Conservation (phyloP, 2,888 invertebrate genomes). For the Eretmocerus hayati region DNA sequence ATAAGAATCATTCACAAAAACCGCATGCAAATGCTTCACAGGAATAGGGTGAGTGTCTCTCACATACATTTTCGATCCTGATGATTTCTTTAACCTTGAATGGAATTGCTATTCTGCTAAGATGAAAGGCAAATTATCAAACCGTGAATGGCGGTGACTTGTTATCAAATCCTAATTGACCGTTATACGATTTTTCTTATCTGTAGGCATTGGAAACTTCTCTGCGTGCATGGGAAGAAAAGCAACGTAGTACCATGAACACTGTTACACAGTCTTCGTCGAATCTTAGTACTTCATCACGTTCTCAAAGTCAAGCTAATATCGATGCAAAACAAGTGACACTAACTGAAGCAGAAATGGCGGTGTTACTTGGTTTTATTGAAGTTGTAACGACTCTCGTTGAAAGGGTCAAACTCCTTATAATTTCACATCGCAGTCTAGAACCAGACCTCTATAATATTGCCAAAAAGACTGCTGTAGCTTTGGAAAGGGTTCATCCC, state of each 20-base stretch:
- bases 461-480: constrained; percentile 64
- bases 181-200: neutral
- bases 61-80: constrained; percentile 1
- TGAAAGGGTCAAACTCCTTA: constrained; percentile 67
- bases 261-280: constrained; percentile 39
- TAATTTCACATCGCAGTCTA: constrained; percentile 61
- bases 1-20: constrained; percentile 95
- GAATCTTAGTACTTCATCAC: constrained; percentile 31
- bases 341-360: constrained; percentile 60
- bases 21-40: constrained; percentile 90
- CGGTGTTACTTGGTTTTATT: constrained; percentile 68
- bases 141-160: too few species aligned
- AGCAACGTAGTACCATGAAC: constrained; percentile 55
- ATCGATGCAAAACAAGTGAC: constrained; percentile 50
- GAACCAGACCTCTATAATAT: constrained; percentile 70
- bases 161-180: too few species aligned
- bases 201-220: constrained; percentile 76
- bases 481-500: constrained; percentile 69
- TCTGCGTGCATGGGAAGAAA: constrained; percentile 80
- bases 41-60: constrained; percentile 62
- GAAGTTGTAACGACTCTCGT: constrained; percentile 80
- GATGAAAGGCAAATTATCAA: too few species aligned
- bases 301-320: constrained; percentile 36
- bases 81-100: too few species aligned
- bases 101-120: too few species aligned